Evolutionary conservation across 1,140 invertebrate genomes (phyloP), one percentile per base, ranked within the genome.

Genomic region (Aphaenogaster ashmeadi): DNA sequence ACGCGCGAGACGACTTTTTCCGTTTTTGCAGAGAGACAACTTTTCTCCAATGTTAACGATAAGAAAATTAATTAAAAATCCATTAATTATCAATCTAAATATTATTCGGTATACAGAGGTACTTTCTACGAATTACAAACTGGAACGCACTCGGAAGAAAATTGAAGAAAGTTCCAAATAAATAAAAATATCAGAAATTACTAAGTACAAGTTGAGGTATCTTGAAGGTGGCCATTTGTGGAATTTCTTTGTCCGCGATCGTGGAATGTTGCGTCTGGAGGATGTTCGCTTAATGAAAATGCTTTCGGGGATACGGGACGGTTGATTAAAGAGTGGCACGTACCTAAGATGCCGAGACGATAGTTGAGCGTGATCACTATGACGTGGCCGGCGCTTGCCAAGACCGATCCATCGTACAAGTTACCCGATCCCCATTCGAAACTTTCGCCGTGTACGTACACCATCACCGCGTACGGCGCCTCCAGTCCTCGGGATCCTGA

Each of bases 281-380:
- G 47, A 27, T 27, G 27, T 36, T n/a, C 27, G 54, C 54, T 84
- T 83, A 83, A 75, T 84, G 69, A 84, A 75, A 84, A 84, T 75
- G 80, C 69, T 72, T 60, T 62, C 21, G 18, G 41, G 67, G 38
- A 6, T 50, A 13, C 41, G 33, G 41, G 54, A 21, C n/a, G 2
- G 41, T 50, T 75, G 54, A 84, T 75, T 84, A 84, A 62, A 84
- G 69, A n/a, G 15, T 54, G 41, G 69, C 67, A 91, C 96, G 96
- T 96, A 98, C 98, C 98, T 93, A 99, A 95, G 87, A 98, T 96
- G 80, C 98, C 98, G 85, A 99, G 96, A 86, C 98, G 97, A 96
- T 98, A 98, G 96, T 98, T 99, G 90, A 99, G 95, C 47, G 98
- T 98, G 92, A 99, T 97, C 92, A 99, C 98, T 92, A 99, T 98